Evolutionary conservation across 1,140 invertebrate genomes (phyloP).

Genomic region (Zaprionus vittiger): DNA sequence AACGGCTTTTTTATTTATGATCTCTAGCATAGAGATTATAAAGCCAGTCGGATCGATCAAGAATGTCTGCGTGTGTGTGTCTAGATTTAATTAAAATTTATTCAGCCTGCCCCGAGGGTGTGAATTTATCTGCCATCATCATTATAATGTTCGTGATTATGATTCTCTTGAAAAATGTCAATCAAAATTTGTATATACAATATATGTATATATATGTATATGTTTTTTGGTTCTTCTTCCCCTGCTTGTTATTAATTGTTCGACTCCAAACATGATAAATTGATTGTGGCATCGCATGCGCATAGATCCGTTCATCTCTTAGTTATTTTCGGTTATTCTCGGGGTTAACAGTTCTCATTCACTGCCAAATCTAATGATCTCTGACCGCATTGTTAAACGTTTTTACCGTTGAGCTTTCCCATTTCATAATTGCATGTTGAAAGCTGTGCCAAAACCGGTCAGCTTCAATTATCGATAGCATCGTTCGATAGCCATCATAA

Average conservation of each 20-base stretch:
- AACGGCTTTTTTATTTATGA: constrained; percentile 71
- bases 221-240: background rate
- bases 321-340: constrained; percentile 10
- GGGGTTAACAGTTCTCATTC: constrained; percentile 25
- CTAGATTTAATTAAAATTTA: constrained; percentile 65
- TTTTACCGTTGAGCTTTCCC: constrained; percentile 24
- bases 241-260: constrained; percentile 57
- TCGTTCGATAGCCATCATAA: constrained; percentile 12
- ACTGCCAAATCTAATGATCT: constrained; percentile 23
- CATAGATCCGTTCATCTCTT: constrained; percentile 15
- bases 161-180: constrained; percentile 60
- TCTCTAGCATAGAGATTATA: constrained; percentile 39
- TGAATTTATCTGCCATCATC: constrained; percentile 75
- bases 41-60: constrained; percentile 12
- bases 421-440: constrained; percentile 11
- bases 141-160: constrained; percentile 44
- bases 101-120: constrained; percentile 66
- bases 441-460: constrained; percentile 1
- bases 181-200: constrained; percentile 59
- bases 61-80: background rate
- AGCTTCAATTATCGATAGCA: constrained; percentile 16
- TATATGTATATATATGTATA: background rate
- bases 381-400: constrained; percentile 27
- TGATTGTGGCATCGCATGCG: constrained; percentile 2
- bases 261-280: constrained; percentile 41